phyloP scores from a whole-genome alignment of 2,113 vertebrate genomes.

The Tachysurus vachellii region DNA sequence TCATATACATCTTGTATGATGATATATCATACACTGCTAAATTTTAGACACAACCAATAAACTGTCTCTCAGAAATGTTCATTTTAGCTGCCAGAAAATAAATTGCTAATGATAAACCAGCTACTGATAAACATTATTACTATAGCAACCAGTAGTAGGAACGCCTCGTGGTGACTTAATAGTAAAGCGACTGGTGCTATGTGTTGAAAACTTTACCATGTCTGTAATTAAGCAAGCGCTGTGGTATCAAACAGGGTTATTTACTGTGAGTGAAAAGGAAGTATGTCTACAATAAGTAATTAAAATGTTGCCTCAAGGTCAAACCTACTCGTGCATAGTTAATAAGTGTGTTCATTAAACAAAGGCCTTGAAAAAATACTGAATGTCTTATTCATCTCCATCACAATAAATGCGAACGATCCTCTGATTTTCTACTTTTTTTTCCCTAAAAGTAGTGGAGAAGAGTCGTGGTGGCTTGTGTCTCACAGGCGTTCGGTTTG shows the following conservation, averaged over 20 bases:
- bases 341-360: background rate
- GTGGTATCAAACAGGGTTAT: background rate
- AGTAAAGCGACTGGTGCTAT: no score
- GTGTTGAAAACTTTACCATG: background rate
- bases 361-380: background rate
- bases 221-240: background rate
- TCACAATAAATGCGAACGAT: background rate
- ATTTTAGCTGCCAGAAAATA: no score
- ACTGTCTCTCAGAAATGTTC: no score
- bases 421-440: background rate
- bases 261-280: background rate
- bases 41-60: no score
- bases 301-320: background rate
- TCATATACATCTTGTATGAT: no score
- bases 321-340: background rate
- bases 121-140: background rate
- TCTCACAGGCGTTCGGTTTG: slow-evolving; percentile 3
- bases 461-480: background rate
- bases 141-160: no score
- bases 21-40: no score
- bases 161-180: no score
- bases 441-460: background rate
- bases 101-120: background rate
- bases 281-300: background rate
- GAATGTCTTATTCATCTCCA: background rate